Evolutionary conservation across 2,888 invertebrate species (phyloP).

Genomic region (Synergus itoensis): DNA sequence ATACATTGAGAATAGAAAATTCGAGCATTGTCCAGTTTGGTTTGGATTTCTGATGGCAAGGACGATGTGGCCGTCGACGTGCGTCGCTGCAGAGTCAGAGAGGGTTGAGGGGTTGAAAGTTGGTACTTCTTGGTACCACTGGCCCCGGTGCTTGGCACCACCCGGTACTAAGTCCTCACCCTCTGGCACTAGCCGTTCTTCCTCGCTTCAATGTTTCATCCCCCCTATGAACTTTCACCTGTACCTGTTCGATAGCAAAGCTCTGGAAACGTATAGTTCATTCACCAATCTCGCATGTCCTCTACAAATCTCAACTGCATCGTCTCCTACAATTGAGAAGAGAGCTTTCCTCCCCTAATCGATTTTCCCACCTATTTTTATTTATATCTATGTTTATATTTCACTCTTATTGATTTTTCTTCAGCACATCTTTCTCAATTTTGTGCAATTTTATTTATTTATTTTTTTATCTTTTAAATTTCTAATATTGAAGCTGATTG

Average conservation of each 20-base stretch:
- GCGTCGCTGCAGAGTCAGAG: conserved; percentile 42
- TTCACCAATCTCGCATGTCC: conserved; percentile 43
- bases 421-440: no score
- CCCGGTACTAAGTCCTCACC: conserved; percentile 68
- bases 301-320: conserved; percentile 43
- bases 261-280: conserved; percentile 49
- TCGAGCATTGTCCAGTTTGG: not conserved
- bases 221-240: conserved; percentile 52
- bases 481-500: not conserved
- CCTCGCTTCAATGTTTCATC: conserved; percentile 27
- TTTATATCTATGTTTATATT: not conserved
- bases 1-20: not conserved
- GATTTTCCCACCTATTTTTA: not conserved
- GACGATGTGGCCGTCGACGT: conserved; percentile 29
- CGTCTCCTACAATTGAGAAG: conserved; percentile 40
- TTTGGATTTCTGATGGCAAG: conserved; percentile 24
- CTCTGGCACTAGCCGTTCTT: conserved; percentile 48
- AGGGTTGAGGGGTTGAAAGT: conserved; percentile 58
- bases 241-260: conserved; percentile 63
- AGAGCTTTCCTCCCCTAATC: conserved; percentile 24
- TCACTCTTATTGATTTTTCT: not conserved
- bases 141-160: conserved; percentile 68
- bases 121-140: conserved; percentile 73
- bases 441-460: not conserved
- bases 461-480: not conserved